These are phyloP conservation scores for Poecilia velifera DNA, from an alignment of 2,797 vertebrate species.

Conservation along the genomic window DNA sequence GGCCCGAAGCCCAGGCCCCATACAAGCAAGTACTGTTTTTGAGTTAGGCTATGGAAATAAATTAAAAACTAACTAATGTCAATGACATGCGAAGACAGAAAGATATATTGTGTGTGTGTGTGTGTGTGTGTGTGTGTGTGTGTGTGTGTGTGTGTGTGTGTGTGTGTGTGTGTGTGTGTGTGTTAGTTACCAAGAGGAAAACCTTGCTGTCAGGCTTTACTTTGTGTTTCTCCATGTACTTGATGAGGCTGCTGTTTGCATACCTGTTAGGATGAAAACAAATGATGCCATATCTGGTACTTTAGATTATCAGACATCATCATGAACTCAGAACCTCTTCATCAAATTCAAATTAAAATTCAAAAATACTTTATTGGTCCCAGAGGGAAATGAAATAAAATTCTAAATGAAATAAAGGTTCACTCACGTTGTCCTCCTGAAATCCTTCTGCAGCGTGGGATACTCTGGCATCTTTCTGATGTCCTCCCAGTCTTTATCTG, in stretches of 20 bases:
- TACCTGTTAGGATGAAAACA: conserved; percentile 81
- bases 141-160: no score
- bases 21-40: neutral
- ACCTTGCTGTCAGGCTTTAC: conserved; percentile 99
- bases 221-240: conserved; percentile 99
- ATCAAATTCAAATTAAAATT: no score
- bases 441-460: conserved; percentile 97
- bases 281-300: neutral
- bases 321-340: neutral
- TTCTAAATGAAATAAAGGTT: neutral
- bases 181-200: conserved; percentile 90
- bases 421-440: conserved; percentile 97
- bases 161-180: neutral
- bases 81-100: neutral
- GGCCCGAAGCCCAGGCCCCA: neutral
- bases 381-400: no score
- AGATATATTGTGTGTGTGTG: no score
- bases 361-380: no score
- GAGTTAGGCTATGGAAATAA: neutral
- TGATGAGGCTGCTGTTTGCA: conserved; percentile 97
- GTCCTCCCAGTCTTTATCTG: conserved; percentile 99
- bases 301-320: neutral
- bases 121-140: no score
- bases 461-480: conserved; percentile 99
- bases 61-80: neutral